Percentiles rank a stretch among this genome's conserved stretches.
Evolutionary conservation across 2,113 vertebrate species (phyloP).

Genomic region (Canis aureus): DNA sequence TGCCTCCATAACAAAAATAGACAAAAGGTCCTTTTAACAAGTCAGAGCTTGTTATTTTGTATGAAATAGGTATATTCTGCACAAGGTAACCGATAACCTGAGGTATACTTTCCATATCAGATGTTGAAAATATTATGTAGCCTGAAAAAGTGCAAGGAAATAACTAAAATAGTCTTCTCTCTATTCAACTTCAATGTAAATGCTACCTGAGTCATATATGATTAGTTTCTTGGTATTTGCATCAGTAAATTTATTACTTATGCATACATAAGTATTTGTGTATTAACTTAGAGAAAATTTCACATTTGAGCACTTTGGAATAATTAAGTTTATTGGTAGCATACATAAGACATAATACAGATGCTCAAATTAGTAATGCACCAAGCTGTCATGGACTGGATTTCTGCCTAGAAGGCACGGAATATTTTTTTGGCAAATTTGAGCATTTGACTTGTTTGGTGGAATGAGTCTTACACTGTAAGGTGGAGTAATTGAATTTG

Average conservation of each 20-base stretch:
- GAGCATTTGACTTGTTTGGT: background rate
- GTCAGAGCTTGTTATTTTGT: background rate
- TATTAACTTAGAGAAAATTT: conserved; percentile 20
- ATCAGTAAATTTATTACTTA: conserved; percentile 9
- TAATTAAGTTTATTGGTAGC: background rate
- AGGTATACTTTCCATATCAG: background rate
- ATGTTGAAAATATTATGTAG: background rate
- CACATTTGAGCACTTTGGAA: background rate
- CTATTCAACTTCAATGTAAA: background rate
- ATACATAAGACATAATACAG: background rate
- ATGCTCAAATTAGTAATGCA: background rate
- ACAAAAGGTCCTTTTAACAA: background rate
- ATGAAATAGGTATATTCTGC: background rate
- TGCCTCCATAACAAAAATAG: background rate
- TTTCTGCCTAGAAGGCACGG: background rate
- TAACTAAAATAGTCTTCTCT: background rate
- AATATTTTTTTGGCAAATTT: background rate
- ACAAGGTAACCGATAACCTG: background rate
- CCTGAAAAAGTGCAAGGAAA: background rate
- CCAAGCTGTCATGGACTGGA: background rate
- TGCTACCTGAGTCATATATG: background rate
- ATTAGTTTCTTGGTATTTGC: conserved; percentile 15
- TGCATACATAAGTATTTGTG: background rate
- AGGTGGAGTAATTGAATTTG: background rate
- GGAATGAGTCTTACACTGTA: background rate